phyloP scores from a whole-genome alignment of 35 echinoderm and acorn worm species.

The Ptychodera flava region DNA sequence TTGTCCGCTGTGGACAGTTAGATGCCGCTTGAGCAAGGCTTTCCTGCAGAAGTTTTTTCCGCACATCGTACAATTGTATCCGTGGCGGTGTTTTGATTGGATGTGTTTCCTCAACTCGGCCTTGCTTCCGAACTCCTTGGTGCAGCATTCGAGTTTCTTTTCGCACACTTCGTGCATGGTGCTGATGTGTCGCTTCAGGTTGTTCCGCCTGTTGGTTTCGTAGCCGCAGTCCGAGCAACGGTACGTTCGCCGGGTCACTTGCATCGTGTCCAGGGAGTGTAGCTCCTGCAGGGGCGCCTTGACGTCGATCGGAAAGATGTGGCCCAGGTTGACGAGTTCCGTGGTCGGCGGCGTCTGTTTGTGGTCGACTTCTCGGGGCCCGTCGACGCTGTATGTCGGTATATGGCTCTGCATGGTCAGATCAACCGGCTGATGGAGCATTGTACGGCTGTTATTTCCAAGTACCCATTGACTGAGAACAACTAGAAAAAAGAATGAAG shows the following conservation, averaged over 20 bases:
- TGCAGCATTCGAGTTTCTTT: slow-evolving; percentile 65
- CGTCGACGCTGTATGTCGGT: background rate
- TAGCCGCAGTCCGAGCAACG: slow-evolving; percentile 65
- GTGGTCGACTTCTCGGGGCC: background rate
- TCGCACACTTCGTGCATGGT: slow-evolving; percentile 70
- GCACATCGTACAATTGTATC: slow-evolving; percentile 64
- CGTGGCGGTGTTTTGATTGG: slow-evolving; percentile 38
- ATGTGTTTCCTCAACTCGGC: slow-evolving; percentile 62
- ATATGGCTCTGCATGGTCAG: background rate
- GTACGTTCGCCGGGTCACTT: background rate
- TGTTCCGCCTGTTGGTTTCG: slow-evolving; percentile 54
- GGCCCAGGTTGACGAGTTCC: background rate
- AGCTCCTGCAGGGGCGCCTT: background rate
- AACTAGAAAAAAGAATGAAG: no score
- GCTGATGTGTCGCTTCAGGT: slow-evolving; percentile 58
- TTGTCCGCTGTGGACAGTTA: slow-evolving; percentile 61
- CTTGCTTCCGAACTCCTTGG: slow-evolving; percentile 52
- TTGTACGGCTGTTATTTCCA: background rate
- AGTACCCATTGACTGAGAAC: background rate
- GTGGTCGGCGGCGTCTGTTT: background rate
- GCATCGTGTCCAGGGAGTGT: background rate
- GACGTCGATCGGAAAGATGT: background rate
- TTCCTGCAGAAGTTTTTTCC: slow-evolving; percentile 66
- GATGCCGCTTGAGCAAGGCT: slow-evolving; percentile 76
- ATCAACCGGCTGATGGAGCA: background rate